These are phyloP conservation scores for Sapayoa aenigma DNA, from an alignment of 2,113 vertebrate species.

Conservation along the genomic window DNA sequence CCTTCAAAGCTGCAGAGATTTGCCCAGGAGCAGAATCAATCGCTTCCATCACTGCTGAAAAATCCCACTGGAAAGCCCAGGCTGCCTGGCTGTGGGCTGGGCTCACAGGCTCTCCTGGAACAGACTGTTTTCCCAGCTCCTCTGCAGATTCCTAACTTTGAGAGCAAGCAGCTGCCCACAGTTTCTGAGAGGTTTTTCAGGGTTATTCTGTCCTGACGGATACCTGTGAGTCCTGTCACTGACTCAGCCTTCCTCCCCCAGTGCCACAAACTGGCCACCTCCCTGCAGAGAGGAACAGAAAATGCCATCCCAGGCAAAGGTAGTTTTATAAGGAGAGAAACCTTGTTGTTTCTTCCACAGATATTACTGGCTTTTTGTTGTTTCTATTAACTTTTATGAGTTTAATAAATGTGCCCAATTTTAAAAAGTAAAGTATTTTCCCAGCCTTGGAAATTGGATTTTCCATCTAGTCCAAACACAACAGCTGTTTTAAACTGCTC, in stretches of 20 bases:
- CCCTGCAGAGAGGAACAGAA: background rate
- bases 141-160: background rate
- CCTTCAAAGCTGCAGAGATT: rapidly evolving
- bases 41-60: background rate
- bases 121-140: rapidly evolving
- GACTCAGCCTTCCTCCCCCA: background rate
- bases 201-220: background rate
- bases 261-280: background rate
- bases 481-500: background rate
- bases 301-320: background rate
- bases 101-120: rapidly evolving
- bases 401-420: conserved; percentile 30
- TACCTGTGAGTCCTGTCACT: background rate
- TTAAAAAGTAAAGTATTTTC: background rate
- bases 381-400: conserved; percentile 27
- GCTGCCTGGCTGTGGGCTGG: background rate
- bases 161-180: background rate
- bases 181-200: background rate
- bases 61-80: background rate
- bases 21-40: background rate
- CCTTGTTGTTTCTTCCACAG: background rate
- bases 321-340: background rate
- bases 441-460: conserved; percentile 5
- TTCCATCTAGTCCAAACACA: background rate
- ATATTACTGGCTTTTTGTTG: background rate